Base-by-base conservation (phyloP, 2,113 vertebrate species). In the Clinocottus analis region DNA sequence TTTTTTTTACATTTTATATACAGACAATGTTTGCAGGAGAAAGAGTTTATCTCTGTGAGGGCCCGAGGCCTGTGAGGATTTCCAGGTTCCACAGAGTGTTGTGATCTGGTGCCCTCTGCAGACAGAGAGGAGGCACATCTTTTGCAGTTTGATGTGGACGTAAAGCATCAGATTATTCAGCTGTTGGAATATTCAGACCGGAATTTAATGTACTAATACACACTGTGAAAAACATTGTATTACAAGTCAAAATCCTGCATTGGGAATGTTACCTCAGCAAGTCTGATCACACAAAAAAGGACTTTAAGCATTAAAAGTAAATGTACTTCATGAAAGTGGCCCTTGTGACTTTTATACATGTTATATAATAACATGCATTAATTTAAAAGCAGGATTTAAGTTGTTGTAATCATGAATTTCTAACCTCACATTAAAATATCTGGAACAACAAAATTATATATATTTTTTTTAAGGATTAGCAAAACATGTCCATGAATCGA, bases 101-200 rank as follows among this genome's bases (percentile, higher is more conserved):
- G 75, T 74, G 8, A 14, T 89, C 29, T 93, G 80, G 74, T 73
- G 86, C 86, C 90, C 72, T 68, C 92, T 88, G 77, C 65, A 67
- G 92, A 61, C 65, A 12, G 27, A 84, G 11, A 41, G 47, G 45
- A 66, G 7, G 23, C 17, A 84, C 35, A 47, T 59, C 27, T 39
- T 72, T 33, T 71, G 2, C n/a, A 69, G 29, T 51, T 37, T 25
- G 1, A 73, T 19, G 7, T 17, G 10, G 10, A 5, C 7, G 19
- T 31, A 19, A 49, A 80, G 33, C 13, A 19, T 59, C 6, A 10
- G 3, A n/a, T 59, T 41, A 39, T 29, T 60, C 3, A 25, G 21
- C 5, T 45, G 29, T 12, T 43, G 62, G 37, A 35, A 9, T 65
- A 21, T 65, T 47, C 25, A 29, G n/a, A 63, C 35, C 3, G 41